These are phyloP conservation scores for Armadillidium nasatum DNA, from an alignment of 1,140 invertebrate genomes.

Conservation along the genomic window DNA sequence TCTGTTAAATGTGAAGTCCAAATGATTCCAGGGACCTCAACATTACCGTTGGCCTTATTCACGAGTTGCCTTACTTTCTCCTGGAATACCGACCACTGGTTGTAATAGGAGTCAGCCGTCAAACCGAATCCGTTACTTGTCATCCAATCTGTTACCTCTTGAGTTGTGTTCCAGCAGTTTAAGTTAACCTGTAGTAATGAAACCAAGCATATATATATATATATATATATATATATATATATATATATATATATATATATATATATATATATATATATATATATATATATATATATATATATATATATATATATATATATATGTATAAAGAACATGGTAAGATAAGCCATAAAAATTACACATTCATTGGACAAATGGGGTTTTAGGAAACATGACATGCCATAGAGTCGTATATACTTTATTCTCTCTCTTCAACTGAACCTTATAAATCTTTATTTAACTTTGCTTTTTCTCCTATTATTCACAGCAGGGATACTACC, in stretches of 20 bases:
- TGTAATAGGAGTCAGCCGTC: slow-evolving; percentile 34
- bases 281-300: slow-evolving; percentile 18
- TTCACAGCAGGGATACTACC: no score
- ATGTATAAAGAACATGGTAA: no score
- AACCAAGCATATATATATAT: not conserved
- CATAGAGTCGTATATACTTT: no score
- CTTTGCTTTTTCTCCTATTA: no score
- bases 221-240: not conserved
- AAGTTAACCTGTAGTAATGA: slow-evolving; percentile 12
- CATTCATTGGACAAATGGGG: no score
- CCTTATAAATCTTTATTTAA: no score
- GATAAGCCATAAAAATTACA: no score
- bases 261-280: slow-evolving; percentile 18
- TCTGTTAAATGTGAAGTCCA: slow-evolving; percentile 42
- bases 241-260: not conserved
- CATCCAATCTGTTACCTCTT: no score
- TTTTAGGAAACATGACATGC: no score
- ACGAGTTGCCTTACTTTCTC: slow-evolving; percentile 28
- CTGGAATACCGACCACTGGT: slow-evolving; percentile 41
- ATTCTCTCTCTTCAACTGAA: no score
- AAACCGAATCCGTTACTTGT: slow-evolving; percentile 1
- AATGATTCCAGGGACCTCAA: slow-evolving; percentile 36
- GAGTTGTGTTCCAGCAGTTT: no score
- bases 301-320: no score
- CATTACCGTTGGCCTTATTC: slow-evolving; percentile 25